Conservation (phyloP, 2,113 vertebrate species). For the Globicephala melas region DNA sequence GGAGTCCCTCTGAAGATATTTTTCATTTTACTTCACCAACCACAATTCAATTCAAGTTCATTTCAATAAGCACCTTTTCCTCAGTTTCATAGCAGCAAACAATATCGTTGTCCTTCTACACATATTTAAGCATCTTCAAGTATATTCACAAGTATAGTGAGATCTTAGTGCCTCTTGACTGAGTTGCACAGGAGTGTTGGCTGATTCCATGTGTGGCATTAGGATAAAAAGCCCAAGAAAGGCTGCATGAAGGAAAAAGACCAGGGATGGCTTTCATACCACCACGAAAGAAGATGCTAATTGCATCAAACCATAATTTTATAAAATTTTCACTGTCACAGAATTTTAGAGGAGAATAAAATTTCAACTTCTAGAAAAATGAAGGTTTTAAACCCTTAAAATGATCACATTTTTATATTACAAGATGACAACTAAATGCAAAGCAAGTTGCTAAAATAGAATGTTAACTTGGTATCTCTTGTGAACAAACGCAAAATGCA, state of each 20-base stretch:
- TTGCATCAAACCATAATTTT: not conserved
- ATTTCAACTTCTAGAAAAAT: slow-evolving; percentile 48
- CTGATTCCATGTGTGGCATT: not conserved
- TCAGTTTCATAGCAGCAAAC: not conserved
- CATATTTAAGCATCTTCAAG: not conserved
- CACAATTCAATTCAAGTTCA: not conserved
- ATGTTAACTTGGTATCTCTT: slow-evolving; percentile 67
- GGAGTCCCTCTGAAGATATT: not conserved
- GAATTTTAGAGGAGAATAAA: not conserved
- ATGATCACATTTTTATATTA: slow-evolving; percentile 77
- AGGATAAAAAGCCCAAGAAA: not conserved
- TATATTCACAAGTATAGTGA: not conserved
- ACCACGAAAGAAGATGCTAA: not conserved
- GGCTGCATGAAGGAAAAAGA: not conserved
- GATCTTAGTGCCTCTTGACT: not conserved
- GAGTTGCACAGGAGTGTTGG: not conserved
- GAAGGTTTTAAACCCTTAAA: slow-evolving; percentile 75
- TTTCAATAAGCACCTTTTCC: not conserved
- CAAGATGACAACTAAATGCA: slow-evolving; percentile 73
- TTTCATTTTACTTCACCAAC: not conserved
- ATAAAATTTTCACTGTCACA: not conserved
- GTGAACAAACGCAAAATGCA: not conserved
- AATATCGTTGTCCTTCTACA: not conserved
- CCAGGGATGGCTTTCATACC: not conserved
- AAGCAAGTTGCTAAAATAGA: slow-evolving; percentile 73